These are phyloP conservation scores for Beris chalybata DNA, from an alignment of 2,888 invertebrate genomes.

Conservation along the genomic window DNA sequence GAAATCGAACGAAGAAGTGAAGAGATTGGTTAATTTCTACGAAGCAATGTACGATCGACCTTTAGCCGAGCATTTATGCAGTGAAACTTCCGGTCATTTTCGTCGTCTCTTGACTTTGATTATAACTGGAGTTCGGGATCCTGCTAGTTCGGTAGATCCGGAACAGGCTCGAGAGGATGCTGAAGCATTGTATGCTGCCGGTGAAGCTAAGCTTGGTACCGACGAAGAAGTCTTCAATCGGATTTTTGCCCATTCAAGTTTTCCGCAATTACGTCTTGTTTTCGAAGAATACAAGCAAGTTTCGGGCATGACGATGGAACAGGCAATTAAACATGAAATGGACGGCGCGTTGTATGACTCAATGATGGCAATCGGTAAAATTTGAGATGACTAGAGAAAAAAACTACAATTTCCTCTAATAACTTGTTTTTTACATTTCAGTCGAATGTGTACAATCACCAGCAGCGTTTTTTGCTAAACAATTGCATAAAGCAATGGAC, in stretches of 20 bases:
- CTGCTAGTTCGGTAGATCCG: slow-evolving; percentile 64
- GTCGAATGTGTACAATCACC: slow-evolving; percentile 72
- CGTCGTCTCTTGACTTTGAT: slow-evolving; percentile 73
- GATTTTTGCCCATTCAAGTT: slow-evolving; percentile 74
- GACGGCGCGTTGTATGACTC: slow-evolving; percentile 69
- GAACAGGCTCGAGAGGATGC: slow-evolving; percentile 73
- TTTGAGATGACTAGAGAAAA: slow-evolving; percentile 1
- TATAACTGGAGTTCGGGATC: slow-evolving; percentile 68
- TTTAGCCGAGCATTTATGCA: slow-evolving; percentile 72
- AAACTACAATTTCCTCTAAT: not conserved
- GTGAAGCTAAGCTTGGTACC: slow-evolving; percentile 72
- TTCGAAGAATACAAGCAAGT: slow-evolving; percentile 75
- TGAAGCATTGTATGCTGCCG: slow-evolving; percentile 69
- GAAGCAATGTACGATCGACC: slow-evolving; percentile 67
- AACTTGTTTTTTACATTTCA: slow-evolving; percentile 47
- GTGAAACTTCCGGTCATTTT: slow-evolving; percentile 79
- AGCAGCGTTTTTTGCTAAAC: slow-evolving; percentile 69
- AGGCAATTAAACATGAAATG: slow-evolving; percentile 69
- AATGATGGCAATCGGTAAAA: slow-evolving; percentile 68
- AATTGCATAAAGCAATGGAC: slow-evolving; percentile 67
- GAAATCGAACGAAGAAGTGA: slow-evolving; percentile 67
- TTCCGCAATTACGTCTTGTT: slow-evolving; percentile 67
- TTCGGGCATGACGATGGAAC: slow-evolving; percentile 72
- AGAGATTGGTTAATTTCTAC: slow-evolving; percentile 64
- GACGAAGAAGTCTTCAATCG: slow-evolving; percentile 73